Base-by-base conservation (phyloP, 2,113 vertebrate genomes). In the Parotia lawesii region DNA sequence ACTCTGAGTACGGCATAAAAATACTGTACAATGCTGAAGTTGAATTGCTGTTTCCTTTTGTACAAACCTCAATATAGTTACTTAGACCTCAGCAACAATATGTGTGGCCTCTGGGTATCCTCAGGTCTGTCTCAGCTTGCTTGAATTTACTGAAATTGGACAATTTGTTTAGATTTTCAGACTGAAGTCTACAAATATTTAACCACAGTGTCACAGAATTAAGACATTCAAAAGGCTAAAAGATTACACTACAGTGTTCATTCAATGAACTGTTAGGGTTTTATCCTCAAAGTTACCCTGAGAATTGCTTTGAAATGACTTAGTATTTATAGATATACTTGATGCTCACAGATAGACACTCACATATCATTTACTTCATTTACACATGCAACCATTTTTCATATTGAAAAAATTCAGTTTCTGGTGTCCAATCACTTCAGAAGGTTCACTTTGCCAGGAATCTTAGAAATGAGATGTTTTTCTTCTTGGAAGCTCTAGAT, bases 111-210 rank as follows among this genome's bases (percentile, higher is more conserved):
- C 10, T 83, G 0, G 53, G 18, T 64, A 18, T 45, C 25, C 45
- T 77, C 25, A 15, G 23, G 23, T 78, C 33, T 74, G 48, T 33
- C 24, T 77, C 69, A 65, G 60, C n/a, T 60, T 74, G 29, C 65
- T 58, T 74, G 44, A 72, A 58, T 89, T 93, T 87, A 67, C 44
- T 64, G 38, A 74, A 78, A 87, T 72, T 58, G 57, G 73, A 81
- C 48, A 85, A 42, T 78, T 42, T 93, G 48, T 93, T 95, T 91
- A 72, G 45, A 65, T 85, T 89, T 93, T 75, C 70, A 38, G 35
- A 6, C 28, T 21, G 25, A 83, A 64, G n/a, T 56, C 51, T 71
- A 40, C 53, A 83, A 84, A 89, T 92, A 81, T 85, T 93, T 96
- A 75, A 78, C 48, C 25, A 9, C 27, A 33, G 16, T 79, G 35